Base-by-base conservation (phyloP, 2,888 invertebrate species). In the Drosophila hamatofila region DNA sequence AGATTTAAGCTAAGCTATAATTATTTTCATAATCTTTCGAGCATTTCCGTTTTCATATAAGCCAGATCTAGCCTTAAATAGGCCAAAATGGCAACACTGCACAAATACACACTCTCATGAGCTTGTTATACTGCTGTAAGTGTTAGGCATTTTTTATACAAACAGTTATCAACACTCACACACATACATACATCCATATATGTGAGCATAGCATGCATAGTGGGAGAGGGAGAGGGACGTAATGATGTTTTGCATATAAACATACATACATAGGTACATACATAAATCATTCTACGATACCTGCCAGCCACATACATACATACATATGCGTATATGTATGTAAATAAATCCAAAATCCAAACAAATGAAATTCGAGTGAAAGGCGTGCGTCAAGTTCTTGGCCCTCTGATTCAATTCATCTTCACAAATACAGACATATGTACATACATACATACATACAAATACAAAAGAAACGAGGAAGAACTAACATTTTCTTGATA, bases 331-430 rank as follows among this genome's bases (percentile, higher is more conserved):
- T n/a, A n/a, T 35, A 12, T 14, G 33, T 67, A 48, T 48, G 48
- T 48, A 79, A 79, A 80, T 79, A 81, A 80, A 76, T 63, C 62
- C 23, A 39, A 66, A 77, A 84, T 59, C 63, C 83, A 83, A 86
- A 83, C 84, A 86, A 83, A 60, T 41, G 56, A 69, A 88, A 58
- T 71, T 78, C 62, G 67, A 83, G 51, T 46, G 80, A 80, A 77
- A 76, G 63, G 63, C 52, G 49, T 76, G 66, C 77, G 77, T 80
- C 72, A 80, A 77, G 65, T 68, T 76, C 35, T 63, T 27, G 65
- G 66, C 61, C 61, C 44, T 44, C 7, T 48, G 73, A 30, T 59
- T 71, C 30, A 25, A 46, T 75, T 30, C 21, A 54, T 42, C 18
- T 39, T 33, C 23, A 42, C 7, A 14, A 21, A 51, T 14, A 51